Conservation (phyloP, 2,113 vertebrate species). For the Tricholaema leucomelas region DNA sequence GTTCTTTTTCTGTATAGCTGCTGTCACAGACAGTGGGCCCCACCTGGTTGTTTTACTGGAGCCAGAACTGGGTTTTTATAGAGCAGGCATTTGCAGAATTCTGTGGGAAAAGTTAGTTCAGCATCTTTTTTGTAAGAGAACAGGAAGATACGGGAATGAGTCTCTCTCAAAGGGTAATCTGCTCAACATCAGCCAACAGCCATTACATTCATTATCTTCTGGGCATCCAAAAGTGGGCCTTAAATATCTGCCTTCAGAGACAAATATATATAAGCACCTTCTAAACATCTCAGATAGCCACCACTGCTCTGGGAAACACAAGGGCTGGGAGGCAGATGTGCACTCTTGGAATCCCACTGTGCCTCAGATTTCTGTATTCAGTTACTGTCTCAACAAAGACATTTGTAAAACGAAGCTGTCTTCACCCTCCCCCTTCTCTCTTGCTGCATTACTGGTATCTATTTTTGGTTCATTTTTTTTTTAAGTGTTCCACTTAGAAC, state of each 20-base stretch:
- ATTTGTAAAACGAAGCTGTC: conserved; percentile 53
- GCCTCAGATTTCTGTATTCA: conserved; percentile 55
- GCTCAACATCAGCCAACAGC: not conserved
- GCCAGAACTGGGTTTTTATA: not conserved
- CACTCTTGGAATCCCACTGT: conserved; percentile 29
- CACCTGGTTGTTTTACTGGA: not conserved
- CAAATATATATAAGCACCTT: not conserved
- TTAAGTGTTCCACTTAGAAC: conserved; percentile 18
- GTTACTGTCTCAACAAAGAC: conserved; percentile 63
- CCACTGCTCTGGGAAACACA: not conserved
- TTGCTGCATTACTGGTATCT: conserved; percentile 39
- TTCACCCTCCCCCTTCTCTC: conserved; percentile 47
- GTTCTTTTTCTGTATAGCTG: not conserved
- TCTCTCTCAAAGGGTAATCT: not conserved
- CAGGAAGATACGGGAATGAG: not conserved
- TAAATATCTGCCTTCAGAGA: not conserved
- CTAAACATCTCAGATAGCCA: not conserved
- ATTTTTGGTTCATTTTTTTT: conserved; percentile 33
- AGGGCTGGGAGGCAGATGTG: conserved; percentile 58
- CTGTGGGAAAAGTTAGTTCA: not conserved
- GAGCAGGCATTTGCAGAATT: not conserved
- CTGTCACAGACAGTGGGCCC: not conserved
- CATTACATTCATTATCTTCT: not conserved
- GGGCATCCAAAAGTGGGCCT: not conserved
- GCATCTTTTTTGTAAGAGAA: not conserved